Evolutionary conservation across 2,888 invertebrate genomes (phyloP).

Genomic region (Yponomeuta sedellus): DNA sequence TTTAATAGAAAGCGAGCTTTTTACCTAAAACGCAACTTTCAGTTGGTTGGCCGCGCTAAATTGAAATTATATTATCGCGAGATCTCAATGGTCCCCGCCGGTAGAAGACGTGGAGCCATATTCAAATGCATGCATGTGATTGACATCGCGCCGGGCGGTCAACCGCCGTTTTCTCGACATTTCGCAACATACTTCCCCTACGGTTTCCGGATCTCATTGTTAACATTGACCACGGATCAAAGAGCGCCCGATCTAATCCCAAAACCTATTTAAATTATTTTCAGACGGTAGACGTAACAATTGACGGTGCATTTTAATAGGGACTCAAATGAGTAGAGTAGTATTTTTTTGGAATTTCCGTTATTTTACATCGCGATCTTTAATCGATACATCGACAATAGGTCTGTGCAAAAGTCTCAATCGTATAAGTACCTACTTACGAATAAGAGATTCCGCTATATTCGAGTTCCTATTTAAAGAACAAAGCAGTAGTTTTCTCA

Average conservation of each 20-base stretch:
- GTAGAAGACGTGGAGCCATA: constrained; percentile 31
- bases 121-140: constrained; percentile 63
- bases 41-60: constrained; percentile 58
- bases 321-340: constrained; percentile 18
- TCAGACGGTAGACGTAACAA: constrained; percentile 36
- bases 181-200: constrained; percentile 34
- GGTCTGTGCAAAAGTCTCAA: neutral
- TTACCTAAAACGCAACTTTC: constrained; percentile 52
- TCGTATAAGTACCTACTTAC: no score
- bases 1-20: constrained; percentile 40
- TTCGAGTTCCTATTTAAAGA: no score
- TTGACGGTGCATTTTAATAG: constrained; percentile 32
- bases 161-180: constrained; percentile 36
- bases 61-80: constrained; percentile 58
- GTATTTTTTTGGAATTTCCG: constrained; percentile 48
- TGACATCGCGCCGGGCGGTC: constrained; percentile 73
- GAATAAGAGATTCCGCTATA: no score
- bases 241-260: constrained; percentile 58
- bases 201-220: constrained; percentile 53
- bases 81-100: constrained; percentile 42
- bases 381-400: neutral
- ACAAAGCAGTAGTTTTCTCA: no score
- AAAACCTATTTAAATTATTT: constrained; percentile 57
- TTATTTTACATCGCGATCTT: constrained; percentile 28
- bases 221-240: constrained; percentile 59